Evolutionary conservation across 2,888 invertebrate genomes (phyloP).

Genomic region (Lasioglossum malachurum): DNA sequence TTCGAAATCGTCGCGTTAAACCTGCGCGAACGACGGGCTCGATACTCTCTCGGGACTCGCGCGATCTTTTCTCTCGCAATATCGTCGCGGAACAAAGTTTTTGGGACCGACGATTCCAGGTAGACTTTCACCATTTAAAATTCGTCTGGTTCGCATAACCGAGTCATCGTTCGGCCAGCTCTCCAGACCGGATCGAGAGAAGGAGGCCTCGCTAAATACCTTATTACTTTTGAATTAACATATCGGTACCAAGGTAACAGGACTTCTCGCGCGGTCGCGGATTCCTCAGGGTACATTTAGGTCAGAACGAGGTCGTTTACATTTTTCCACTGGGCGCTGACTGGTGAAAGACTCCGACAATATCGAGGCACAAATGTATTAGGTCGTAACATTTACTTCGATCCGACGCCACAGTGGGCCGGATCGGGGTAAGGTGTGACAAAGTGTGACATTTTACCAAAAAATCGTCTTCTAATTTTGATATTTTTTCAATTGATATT

Average conservation of each 20-base stretch:
- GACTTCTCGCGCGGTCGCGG: constrained; percentile 61
- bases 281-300: constrained; percentile 56
- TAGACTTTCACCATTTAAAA: constrained; percentile 82
- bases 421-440: too few relatives aligned
- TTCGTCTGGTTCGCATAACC: constrained; percentile 69
- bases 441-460: too few relatives aligned
- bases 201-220: constrained; percentile 73
- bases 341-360: not conserved
- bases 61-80: not conserved
- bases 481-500: too few relatives aligned
- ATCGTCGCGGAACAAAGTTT: constrained; percentile 40
- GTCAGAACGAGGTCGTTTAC: constrained; percentile 38
- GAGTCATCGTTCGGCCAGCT: constrained; percentile 64
- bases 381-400: not conserved
- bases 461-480: too few relatives aligned
- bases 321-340: not conserved
- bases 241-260: constrained; percentile 74
- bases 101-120: constrained; percentile 44
- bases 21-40: not conserved
- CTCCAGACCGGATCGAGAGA: constrained; percentile 68
- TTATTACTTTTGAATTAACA: constrained; percentile 76
- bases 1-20: not conserved
- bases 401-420: too few relatives aligned
- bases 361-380: not conserved
- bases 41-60: not conserved